phyloP scores from a whole-genome alignment of 2,113 vertebrate species.

The Gymnogyps californianus region DNA sequence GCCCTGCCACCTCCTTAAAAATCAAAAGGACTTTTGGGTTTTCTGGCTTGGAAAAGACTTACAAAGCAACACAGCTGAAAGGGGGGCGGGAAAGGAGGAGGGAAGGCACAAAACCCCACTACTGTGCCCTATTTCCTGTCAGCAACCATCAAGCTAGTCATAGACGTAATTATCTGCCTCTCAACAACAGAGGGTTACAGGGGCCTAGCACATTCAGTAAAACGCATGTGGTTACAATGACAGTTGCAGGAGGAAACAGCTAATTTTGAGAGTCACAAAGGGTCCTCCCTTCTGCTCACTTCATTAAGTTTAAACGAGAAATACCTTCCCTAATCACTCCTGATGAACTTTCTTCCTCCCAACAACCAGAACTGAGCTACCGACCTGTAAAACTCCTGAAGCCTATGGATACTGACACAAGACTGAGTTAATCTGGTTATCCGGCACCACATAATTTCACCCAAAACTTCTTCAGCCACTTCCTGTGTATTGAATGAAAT shows the following conservation, averaged over 20 bases:
- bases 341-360: not conserved
- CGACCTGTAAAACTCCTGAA: not conserved
- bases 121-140: not conserved
- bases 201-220: not conserved
- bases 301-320: not conserved
- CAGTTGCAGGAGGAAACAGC: not conserved
- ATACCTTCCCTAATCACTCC: not conserved
- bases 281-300: not conserved
- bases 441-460: not conserved
- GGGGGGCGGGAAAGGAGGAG: accelerated
- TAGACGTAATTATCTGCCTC: accelerated
- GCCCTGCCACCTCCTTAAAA: not conserved
- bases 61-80: not conserved
- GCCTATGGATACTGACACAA: not conserved
- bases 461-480: not conserved
- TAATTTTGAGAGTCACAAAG: not conserved
- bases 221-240: not conserved
- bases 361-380: not conserved
- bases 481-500: not conserved
- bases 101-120: not conserved
- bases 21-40: not conserved
- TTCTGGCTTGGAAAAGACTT: not conserved
- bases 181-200: not conserved
- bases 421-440: not conserved
- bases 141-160: not conserved